phyloP scores from a whole-genome alignment of 2,888 invertebrate genomes.

The Cybosia mesomella region DNA sequence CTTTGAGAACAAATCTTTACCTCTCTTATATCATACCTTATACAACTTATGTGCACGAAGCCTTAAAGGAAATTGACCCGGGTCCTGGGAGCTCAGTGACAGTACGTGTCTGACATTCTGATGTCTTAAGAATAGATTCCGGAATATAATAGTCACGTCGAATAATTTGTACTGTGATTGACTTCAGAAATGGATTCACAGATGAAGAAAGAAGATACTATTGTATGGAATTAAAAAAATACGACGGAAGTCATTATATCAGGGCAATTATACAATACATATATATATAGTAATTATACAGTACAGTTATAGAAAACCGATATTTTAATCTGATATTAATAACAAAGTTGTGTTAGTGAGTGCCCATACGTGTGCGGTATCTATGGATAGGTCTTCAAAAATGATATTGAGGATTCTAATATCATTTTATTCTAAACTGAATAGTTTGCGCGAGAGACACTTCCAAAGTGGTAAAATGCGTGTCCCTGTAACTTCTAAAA shows the following conservation, averaged over 20 bases:
- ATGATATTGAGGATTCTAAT: too few species aligned
- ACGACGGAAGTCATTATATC: neutral
- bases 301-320: too few species aligned
- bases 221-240: conserved; percentile 9
- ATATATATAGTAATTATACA: neutral
- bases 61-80: conserved; percentile 73
- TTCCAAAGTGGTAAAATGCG: too few species aligned
- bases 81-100: conserved; percentile 52
- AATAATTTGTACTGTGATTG: conserved; percentile 64
- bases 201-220: conserved; percentile 20
- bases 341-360: too few species aligned
- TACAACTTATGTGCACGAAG: conserved; percentile 33
- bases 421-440: too few species aligned
- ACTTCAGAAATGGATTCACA: conserved; percentile 42
- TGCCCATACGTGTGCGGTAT: too few species aligned
- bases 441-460: too few species aligned
- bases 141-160: conserved; percentile 46
- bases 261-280: neutral
- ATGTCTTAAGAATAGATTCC: conserved; percentile 52
- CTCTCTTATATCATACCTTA: conserved; percentile 11
- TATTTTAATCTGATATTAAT: too few species aligned
- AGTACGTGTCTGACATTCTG: conserved; percentile 65
- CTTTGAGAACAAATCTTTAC: conserved; percentile 7
- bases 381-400: too few species aligned
- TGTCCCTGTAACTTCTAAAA: too few species aligned